Conservation (phyloP, 37 sponge, comb jelly and placozoan genomes). For the Aphrocallistes beatrix region DNA sequence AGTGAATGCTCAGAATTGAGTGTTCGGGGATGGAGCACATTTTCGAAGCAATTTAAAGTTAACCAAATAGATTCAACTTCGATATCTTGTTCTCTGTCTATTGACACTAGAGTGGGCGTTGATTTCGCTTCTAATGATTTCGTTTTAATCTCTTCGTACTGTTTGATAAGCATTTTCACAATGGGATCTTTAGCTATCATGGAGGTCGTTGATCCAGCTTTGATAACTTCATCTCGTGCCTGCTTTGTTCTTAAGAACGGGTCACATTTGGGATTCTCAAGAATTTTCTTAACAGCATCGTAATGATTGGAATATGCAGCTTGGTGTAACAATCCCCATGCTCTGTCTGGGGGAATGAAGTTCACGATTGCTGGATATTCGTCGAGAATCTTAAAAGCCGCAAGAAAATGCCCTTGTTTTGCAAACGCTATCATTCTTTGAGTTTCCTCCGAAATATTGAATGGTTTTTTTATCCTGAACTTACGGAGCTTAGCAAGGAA, state of each 20-base stretch:
- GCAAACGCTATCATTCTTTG: not conserved
- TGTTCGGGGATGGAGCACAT: not conserved
- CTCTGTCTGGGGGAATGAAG: not conserved
- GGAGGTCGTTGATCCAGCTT: not conserved
- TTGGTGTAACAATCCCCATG: not conserved
- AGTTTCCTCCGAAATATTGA: not conserved
- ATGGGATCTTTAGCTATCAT: not conserved
- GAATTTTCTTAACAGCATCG: not conserved
- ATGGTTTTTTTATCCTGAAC: not conserved
- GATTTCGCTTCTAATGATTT: not conserved
- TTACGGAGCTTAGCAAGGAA: not conserved
- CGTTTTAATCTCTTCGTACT: not conserved
- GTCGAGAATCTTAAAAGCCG: not conserved
- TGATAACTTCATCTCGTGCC: not conserved
- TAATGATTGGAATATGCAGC: not conserved
- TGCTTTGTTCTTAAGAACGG: not conserved
- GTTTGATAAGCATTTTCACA: not conserved
- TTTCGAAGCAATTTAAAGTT: not conserved
- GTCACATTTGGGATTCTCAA: not conserved
- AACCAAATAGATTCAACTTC: not conserved
- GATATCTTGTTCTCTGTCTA: not conserved
- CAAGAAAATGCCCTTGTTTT: not conserved
- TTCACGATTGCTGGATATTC: not conserved
- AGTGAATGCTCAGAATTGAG: not conserved
- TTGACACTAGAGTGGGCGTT: not conserved